Base-by-base conservation (phyloP, 1,140 invertebrate species). In the Musca domestica region DNA sequence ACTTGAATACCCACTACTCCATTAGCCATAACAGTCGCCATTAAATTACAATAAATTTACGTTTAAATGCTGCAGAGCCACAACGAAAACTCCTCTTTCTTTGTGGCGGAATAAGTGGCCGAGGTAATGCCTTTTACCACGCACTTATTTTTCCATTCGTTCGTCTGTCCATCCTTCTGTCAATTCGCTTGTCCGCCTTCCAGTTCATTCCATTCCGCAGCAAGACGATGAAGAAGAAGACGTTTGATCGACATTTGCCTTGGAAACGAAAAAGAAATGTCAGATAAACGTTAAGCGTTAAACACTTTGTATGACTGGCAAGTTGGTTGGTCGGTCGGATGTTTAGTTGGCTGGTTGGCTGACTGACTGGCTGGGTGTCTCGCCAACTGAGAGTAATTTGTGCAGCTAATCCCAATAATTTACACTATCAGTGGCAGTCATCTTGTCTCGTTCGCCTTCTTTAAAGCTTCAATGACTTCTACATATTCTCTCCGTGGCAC, bases 361-460 rank as follows among this genome's bases (percentile, higher is more conserved):
- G n/a, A 2, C 19, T 2, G 34, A 10, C 34, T 12, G 34, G 34
- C 19, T 49, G 48, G 10, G n/a, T 49, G 48, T 17, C 19, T 49
- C 48, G 48, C 19, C 19, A 17, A 20, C 19, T 51, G 56, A 64
- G 61, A 63, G 49, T 63, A 68, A 68, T 68, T 68, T 68, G 67
- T 68, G 67, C 61, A 30, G 67, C 47, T 68, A 64, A 68, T 68
- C 67, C 67, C 61, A 63, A 49, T 68, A 68, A 68, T 68, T 64
- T 68, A 68, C 67, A 49, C 47, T 68, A 68, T 68, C 67, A 68
- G 67, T 68, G 27, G 67, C 56, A 68, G 67, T 68, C 67, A 68
- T 68, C 67, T 68, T 68, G 67, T 68, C 58, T 68, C 67, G 67
- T 68, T 63, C 58, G 34, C 34, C 34, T 41, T 20, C 63, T 67